A percentile compares a stretch with the other conserved stretches of the same genome.
phyloP scores from a whole-genome alignment of 2,113 vertebrate species.

The Condylura cristata region DNA sequence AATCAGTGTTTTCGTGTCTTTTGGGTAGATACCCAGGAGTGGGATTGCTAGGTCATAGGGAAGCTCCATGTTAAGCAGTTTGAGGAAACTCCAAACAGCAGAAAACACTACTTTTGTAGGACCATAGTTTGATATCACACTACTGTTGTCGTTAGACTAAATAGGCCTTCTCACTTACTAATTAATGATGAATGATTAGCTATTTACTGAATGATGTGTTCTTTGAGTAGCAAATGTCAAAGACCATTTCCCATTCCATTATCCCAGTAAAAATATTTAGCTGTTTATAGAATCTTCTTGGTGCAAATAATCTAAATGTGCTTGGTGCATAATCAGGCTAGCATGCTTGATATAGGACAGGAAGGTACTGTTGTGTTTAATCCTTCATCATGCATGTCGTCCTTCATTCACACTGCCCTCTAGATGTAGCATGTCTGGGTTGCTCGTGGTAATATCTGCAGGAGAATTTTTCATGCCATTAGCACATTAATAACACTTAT shows the following conservation, averaged over 20 bases:
- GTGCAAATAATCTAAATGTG: background rate
- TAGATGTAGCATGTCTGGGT: background rate
- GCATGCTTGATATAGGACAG: background rate
- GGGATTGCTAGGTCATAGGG: too few relatives aligned
- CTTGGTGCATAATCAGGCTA: background rate
- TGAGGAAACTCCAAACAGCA: too few relatives aligned
- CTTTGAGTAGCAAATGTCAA: conserved; percentile 5
- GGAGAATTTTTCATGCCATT: background rate
- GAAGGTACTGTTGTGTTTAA: background rate
- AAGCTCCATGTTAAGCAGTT: too few relatives aligned
- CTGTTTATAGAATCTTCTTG: background rate
- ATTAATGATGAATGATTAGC: background rate
- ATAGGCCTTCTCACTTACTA: background rate
- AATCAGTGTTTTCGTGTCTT: too few relatives aligned
- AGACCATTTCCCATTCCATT: background rate
- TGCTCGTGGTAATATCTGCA: background rate
- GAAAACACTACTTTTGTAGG: background rate
- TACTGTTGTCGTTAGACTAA: background rate
- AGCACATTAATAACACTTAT: background rate
- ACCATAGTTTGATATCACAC: background rate
- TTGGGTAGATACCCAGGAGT: too few relatives aligned
- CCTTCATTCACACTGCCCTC: background rate
- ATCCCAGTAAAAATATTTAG: conserved; percentile 10
- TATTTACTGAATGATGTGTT: background rate
- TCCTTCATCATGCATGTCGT: background rate